Conservation (phyloP, 1,140 invertebrate genomes). For the Aphaenogaster ashmeadi region DNA sequence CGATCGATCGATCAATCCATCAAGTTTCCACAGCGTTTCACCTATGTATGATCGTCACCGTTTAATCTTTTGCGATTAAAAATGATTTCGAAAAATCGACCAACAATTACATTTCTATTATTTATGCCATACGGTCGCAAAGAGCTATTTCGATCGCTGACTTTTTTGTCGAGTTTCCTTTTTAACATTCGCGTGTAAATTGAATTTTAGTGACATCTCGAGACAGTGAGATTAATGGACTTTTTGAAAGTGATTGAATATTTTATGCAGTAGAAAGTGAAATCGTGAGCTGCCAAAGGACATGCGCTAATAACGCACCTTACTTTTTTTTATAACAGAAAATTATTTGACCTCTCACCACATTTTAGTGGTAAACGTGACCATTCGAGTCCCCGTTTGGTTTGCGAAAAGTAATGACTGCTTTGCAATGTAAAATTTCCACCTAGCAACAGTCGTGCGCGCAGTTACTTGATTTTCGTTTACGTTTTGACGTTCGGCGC, state of each 20-base stretch:
- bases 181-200: background rate
- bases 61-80: slow-evolving; percentile 26
- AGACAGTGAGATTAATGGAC: background rate
- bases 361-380: slow-evolving; percentile 4
- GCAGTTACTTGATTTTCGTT: background rate
- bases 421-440: background rate
- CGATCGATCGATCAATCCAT: slow-evolving; percentile 65
- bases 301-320: background rate
- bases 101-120: slow-evolving; percentile 1
- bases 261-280: slow-evolving; percentile 23
- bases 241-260: slow-evolving; percentile 18
- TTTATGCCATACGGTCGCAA: background rate
- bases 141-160: background rate
- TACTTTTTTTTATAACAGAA: background rate
- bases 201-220: background rate
- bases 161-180: slow-evolving; percentile 10
- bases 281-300: background rate
- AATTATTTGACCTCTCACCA: background rate
- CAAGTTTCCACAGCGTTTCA: slow-evolving; percentile 50
- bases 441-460: background rate
- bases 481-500: background rate
- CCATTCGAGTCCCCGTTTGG: background rate
- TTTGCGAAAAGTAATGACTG: background rate
- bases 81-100: background rate
- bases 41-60: background rate